Percentiles rank a stretch among this genome's conserved stretches.
phyloP scores from a whole-genome alignment of 2,113 vertebrate species.

The Catharus bicknelli region DNA sequence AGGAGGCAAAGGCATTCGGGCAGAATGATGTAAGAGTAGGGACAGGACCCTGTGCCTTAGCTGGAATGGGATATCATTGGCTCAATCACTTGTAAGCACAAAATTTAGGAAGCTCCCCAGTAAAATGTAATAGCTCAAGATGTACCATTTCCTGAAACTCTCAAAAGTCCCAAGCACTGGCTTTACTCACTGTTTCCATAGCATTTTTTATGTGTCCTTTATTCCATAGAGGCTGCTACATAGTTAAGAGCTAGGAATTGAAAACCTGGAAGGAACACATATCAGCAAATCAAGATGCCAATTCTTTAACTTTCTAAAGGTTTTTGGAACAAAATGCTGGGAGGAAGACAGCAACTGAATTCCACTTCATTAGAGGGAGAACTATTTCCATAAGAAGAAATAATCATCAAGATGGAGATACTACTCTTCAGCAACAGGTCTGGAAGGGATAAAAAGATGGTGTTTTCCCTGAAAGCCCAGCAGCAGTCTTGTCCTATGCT shows the following conservation, averaged over 20 bases:
- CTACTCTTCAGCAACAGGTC: background rate
- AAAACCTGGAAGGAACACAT: accelerated
- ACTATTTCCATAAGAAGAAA: background rate
- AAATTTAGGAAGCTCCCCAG: background rate
- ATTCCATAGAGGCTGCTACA: background rate
- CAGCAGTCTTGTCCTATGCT: slow-evolving; percentile 20
- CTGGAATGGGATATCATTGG: background rate
- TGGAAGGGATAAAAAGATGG: background rate
- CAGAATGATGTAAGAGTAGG: accelerated
- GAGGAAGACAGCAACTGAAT: background rate
- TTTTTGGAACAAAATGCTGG: background rate
- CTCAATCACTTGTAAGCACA: background rate
- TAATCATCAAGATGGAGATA: background rate
- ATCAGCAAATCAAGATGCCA: background rate
- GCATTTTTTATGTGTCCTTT: background rate
- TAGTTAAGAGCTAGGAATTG: background rate
- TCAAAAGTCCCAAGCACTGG: background rate
- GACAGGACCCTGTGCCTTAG: background rate
- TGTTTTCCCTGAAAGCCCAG: background rate
- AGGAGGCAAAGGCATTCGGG: accelerated
- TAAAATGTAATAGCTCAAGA: background rate
- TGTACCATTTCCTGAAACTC: background rate
- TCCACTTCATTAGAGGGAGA: background rate
- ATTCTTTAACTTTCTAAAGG: background rate
- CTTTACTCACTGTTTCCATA: background rate